These are phyloP conservation scores for Leuciscus waleckii DNA, from an alignment of 2,797 vertebrate genomes.

Conservation along the genomic window DNA sequence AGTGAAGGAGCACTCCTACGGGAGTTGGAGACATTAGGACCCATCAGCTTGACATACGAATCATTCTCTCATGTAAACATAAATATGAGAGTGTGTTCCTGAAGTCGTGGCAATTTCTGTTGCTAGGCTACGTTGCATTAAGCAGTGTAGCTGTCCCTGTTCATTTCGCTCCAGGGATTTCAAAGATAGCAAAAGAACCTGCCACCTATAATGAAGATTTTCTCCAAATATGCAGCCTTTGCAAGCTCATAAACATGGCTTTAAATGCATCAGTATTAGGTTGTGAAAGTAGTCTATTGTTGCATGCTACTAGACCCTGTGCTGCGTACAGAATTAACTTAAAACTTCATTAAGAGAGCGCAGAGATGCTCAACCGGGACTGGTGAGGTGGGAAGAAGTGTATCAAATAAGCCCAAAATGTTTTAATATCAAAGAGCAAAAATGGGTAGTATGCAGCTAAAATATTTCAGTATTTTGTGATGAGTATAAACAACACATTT, in stretches of 20 bases:
- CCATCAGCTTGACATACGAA: slow-evolving; percentile 86
- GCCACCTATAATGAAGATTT: slow-evolving; percentile 66
- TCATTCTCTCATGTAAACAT: slow-evolving; percentile 89
- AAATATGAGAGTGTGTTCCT: slow-evolving; percentile 86
- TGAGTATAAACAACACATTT: background rate
- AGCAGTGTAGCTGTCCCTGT: slow-evolving; percentile 85
- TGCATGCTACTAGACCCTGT: slow-evolving; percentile 28
- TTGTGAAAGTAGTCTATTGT: slow-evolving; percentile 30
- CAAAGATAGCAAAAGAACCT: slow-evolving; percentile 82
- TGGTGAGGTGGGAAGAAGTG: slow-evolving; percentile 25
- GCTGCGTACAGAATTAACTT: slow-evolving; percentile 35
- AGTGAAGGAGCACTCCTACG: slow-evolving; percentile 60
- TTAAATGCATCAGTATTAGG: slow-evolving; percentile 42
- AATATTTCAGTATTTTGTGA: slow-evolving; percentile 33
- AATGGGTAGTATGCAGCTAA: background rate
- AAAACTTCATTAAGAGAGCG: slow-evolving; percentile 37
- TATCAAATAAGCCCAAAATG: slow-evolving; percentile 24
- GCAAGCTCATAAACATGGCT: slow-evolving; percentile 34
- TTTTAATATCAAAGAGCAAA: slow-evolving; percentile 32
- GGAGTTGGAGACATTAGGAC: slow-evolving; percentile 82
- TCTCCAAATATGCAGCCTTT: slow-evolving; percentile 43
- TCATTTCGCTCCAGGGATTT: slow-evolving; percentile 85
- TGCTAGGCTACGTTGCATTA: slow-evolving; percentile 89
- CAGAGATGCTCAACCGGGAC: slow-evolving; percentile 25
- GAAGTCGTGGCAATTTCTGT: slow-evolving; percentile 82